Base-by-base conservation (phyloP, 2,888 invertebrate species). In the Clostera curtula region DNA sequence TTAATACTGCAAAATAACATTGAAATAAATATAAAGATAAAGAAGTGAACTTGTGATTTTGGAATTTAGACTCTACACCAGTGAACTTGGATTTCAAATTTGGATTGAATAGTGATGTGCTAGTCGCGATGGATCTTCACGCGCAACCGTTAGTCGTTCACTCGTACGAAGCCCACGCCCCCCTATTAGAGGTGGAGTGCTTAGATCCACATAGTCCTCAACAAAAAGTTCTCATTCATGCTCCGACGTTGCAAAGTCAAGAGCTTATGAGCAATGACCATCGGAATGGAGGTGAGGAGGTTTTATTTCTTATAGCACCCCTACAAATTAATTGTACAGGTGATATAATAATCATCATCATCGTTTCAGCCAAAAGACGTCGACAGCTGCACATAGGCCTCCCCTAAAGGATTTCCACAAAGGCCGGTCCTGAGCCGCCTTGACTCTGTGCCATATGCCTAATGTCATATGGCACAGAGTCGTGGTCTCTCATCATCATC, bases 151-250 rank as follows among this genome's bases (percentile, higher is more conserved):
- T 82, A 40, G 76, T 80, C 11, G 82, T 80, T 13, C 82, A 80
- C 48, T 75, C 77, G 12, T 82, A 84, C 34, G 80, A 83, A 27
- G 70, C 77, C n/a, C 83, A 84, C 28, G 82, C 82, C 2, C 77
- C 82, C 0, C 39, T 84, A 18, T 29, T 84, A 52, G 82, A 82
- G 39, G 83, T 84, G 1, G 83, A 84, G 34, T 82, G 80, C 3
- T 24, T 84, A 48, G 79, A 82, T 29, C 77, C 82, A 31, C 82
- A 83, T 27, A 82, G 82, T 44, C 82, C 83, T 31, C 82, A 82
- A 51, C 83, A 85, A 44, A 85, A 85, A 42, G 76, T 83, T 17
- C 56, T 85, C 30, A 77, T 83, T 12, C 83, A 84, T 43, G 80
- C 79, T 1, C 77, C 80, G 0, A 70, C 73, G 9, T 33, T 84